phyloP scores from a whole-genome alignment of 2,888 invertebrate species.

The Stenolophus ochropezus region DNA sequence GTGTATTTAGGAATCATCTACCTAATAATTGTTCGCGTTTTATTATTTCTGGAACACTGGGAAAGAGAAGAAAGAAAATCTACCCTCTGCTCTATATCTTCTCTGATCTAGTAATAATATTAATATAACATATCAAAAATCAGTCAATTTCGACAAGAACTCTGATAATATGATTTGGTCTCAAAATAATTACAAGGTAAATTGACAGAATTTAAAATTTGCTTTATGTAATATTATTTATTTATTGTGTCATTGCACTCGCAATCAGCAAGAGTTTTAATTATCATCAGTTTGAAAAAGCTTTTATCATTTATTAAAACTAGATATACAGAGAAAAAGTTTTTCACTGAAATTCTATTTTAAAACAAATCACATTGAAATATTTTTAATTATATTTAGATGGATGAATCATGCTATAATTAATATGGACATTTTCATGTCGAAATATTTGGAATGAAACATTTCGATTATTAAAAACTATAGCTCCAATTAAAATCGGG shows the following conservation, averaged over 20 bases:
- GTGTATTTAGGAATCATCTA: no score
- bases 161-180: no score
- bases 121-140: no score
- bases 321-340: constrained; percentile 23
- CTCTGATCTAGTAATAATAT: no score
- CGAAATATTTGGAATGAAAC: background rate
- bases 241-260: background rate
- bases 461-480: background rate
- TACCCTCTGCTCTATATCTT: no score
- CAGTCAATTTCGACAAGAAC: no score
- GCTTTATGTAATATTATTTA: no score
- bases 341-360: constrained; percentile 17
- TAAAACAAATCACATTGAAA: constrained; percentile 35
- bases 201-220: background rate
- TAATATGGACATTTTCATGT: constrained; percentile 10
- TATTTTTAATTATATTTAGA: constrained; percentile 28
- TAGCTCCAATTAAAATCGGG: background rate
- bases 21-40: no score
- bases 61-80: no score
- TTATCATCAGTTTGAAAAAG: constrained; percentile 35
- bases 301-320: constrained; percentile 46
- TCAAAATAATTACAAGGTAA: background rate
- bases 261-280: constrained; percentile 40
- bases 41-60: no score
- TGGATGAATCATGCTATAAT: constrained; percentile 1